phyloP scores from a whole-genome alignment of 2,113 vertebrate genomes.

The Rafetus swinhoei region DNA sequence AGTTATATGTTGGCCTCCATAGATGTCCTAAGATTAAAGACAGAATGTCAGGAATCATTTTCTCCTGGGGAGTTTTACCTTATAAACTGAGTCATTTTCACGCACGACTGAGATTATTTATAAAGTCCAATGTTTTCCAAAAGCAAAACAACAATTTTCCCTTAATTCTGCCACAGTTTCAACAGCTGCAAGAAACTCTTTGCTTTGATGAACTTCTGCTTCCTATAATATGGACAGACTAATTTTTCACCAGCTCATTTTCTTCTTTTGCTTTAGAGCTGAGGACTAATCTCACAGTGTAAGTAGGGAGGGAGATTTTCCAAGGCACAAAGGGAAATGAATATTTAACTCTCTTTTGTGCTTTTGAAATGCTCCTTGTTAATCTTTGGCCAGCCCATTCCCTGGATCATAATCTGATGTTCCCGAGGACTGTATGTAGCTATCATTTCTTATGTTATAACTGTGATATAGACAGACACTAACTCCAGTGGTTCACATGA shows the following conservation, averaged over 20 bases:
- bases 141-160: rapidly evolving
- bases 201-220: neutral
- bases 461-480: neutral
- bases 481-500: neutral
- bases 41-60: neutral
- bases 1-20: neutral
- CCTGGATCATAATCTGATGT: neutral
- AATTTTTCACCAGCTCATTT: neutral
- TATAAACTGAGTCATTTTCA: neutral
- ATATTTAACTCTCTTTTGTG: conserved; percentile 23
- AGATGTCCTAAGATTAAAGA: neutral
- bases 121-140: neutral
- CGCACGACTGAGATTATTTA: neutral
- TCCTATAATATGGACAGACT: neutral
- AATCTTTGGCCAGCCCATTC: conserved; percentile 18
- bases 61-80: neutral
- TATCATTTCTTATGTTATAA: conserved; percentile 22
- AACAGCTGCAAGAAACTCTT: neutral
- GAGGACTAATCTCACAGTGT: neutral
- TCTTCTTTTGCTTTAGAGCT: neutral
- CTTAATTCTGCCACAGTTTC: neutral
- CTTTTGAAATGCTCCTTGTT: conserved; percentile 13
- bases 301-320: neutral
- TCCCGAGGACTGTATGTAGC: neutral
- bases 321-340: neutral